Conservation (phyloP, 2,797 vertebrate genomes). For the Echiichthys vipera region DNA sequence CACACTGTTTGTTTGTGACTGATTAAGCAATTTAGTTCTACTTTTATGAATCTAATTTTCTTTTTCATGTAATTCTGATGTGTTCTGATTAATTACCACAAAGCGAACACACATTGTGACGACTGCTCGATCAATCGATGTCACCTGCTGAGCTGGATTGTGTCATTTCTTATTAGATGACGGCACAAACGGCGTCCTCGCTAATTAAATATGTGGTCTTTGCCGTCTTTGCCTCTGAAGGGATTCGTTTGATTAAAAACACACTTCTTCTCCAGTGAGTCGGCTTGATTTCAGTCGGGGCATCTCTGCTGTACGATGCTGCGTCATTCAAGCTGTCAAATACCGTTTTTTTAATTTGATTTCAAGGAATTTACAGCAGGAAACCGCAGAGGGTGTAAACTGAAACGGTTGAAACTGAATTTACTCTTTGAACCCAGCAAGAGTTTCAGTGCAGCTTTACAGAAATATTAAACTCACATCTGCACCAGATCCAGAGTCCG, state of each 20-base stretch:
- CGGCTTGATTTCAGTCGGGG: background rate
- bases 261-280: no score
- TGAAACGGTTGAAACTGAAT: conserved; percentile 6
- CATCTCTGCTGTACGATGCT: background rate
- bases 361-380: conserved; percentile 24
- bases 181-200: background rate
- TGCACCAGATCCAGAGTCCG: conserved; percentile 21
- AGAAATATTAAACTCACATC: conserved; percentile 21
- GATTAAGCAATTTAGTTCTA: background rate
- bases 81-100: background rate
- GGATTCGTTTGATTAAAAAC: no score
- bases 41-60: background rate
- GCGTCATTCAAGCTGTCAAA: background rate
- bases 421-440: background rate
- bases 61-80: background rate
- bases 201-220: background rate
- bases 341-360: background rate
- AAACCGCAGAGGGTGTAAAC: conserved; percentile 27
- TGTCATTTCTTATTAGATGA: background rate
- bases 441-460: background rate
- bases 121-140: no score
- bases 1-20: background rate
- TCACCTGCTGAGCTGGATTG: background rate
- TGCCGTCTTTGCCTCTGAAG: background rate
- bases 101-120: background rate